These are phyloP conservation scores for Thaumetopoea pityocampa DNA, from an alignment of 1,140 invertebrate species.

Conservation along the genomic window DNA sequence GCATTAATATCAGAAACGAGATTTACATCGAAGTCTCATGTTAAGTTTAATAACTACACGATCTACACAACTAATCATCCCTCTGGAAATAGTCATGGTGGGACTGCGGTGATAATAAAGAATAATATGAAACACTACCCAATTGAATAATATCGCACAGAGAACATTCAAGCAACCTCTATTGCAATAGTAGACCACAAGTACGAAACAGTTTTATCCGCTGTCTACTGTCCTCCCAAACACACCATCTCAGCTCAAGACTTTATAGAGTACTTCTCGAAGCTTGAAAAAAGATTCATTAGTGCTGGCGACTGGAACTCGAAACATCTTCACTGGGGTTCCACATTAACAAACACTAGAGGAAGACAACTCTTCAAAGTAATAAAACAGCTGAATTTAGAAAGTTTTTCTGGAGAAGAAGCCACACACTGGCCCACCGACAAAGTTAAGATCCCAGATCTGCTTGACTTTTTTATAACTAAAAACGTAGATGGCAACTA, in stretches of 20 bases:
- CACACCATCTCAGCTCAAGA: constrained; percentile 9
- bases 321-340: constrained; percentile 3
- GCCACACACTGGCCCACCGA: constrained; percentile 7
- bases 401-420: neutral
- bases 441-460: constrained; percentile 1
- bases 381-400: constrained; percentile 1
- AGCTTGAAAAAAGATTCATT: neutral
- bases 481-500: constrained; percentile 1
- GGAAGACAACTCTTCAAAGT: constrained; percentile 2
- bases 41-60: constrained; percentile 12
- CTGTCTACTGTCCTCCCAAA: constrained; percentile 21
- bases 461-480: constrained; percentile 8
- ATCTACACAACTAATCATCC: constrained; percentile 22
- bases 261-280: no score
- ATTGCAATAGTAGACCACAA: constrained; percentile 4
- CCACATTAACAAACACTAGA: neutral
- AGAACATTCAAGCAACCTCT: constrained; percentile 18
- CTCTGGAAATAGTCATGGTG: constrained; percentile 20
- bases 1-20: constrained; percentile 22
- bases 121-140: constrained; percentile 16
- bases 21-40: constrained; percentile 9
- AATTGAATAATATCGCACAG: neutral
- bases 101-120: constrained; percentile 20
- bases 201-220: constrained; percentile 4
- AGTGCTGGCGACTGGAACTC: neutral